Evolutionary conservation across 2,113 vertebrate species (phyloP).

Genomic region (Callocephalon fimbriatum): DNA sequence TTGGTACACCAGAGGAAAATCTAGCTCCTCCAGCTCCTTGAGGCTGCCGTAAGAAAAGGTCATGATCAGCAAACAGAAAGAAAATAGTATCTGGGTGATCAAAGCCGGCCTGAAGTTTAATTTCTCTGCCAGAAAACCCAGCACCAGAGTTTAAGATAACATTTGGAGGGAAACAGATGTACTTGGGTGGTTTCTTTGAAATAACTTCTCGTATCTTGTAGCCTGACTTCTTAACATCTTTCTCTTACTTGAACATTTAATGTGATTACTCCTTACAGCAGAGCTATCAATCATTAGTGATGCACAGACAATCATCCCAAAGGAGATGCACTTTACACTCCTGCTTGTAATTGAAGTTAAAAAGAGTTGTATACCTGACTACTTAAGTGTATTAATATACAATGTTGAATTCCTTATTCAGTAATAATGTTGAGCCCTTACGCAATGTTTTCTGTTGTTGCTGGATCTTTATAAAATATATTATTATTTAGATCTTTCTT

Average conservation of each 20-base stretch:
- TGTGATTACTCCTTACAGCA: not conserved
- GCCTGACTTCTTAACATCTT: not conserved
- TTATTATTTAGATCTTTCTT: not conserved
- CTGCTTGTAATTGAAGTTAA: not conserved
- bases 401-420: not conserved
- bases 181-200: constrained; percentile 43
- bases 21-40: not conserved
- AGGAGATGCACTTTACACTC: not conserved
- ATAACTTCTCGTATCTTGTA: not conserved
- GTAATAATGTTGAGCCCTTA: not conserved
- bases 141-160: constrained; percentile 57
- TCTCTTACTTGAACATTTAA: not conserved
- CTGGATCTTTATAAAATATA: not conserved
- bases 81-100: not conserved
- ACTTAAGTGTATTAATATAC: not conserved
- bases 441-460: not conserved
- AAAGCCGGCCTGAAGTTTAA: constrained; percentile 19
- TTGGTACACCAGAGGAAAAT: not conserved
- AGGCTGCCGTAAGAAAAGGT: not conserved
- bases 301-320: not conserved
- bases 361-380: not conserved
- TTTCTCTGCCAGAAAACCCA: constrained; percentile 27
- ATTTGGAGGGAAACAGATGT: constrained; percentile 48
- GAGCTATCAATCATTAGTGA: not conserved
- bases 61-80: constrained; percentile 20